phyloP scores from a whole-genome alignment of 2,113 vertebrate species.

The Podilymbus podiceps region DNA sequence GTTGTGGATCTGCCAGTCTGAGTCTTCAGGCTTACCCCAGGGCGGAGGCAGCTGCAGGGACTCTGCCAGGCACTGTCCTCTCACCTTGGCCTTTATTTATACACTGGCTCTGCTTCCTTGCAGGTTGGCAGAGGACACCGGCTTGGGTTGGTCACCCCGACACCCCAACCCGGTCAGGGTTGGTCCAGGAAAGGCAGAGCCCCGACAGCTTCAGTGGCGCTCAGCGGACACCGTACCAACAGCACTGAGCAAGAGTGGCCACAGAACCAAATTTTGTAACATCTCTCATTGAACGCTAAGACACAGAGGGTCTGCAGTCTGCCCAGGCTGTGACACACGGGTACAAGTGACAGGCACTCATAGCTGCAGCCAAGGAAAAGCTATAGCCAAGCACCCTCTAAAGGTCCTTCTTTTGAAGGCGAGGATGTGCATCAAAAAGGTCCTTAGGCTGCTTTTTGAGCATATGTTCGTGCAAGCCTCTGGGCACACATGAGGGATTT shows the following conservation, averaged over 20 bases:
- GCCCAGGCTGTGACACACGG: too few relatives aligned
- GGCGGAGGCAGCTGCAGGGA: background rate
- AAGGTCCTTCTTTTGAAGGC: background rate
- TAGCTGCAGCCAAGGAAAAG: background rate
- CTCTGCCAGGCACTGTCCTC: background rate
- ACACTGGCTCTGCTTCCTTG: background rate
- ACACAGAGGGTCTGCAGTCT: background rate
- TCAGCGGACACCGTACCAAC: too few relatives aligned
- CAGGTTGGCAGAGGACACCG: background rate
- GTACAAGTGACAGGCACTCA: background rate
- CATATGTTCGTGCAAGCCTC: background rate
- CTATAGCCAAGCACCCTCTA: background rate
- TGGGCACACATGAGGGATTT: background rate
- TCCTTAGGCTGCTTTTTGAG: background rate
- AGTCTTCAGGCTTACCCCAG: background rate
- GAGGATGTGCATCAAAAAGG: background rate
- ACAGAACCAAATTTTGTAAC: background rate
- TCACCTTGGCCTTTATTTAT: background rate
- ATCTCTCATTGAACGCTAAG: too few relatives aligned
- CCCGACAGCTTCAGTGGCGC: rapidly evolving
- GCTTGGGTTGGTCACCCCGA: too few relatives aligned
- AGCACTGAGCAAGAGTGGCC: background rate
- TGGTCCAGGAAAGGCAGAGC: background rate
- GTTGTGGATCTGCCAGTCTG: background rate
- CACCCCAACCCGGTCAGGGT: too few relatives aligned